These are phyloP conservation scores for Sebastes fasciatus DNA, from an alignment of 2,113 vertebrate species.

Conservation along the genomic window DNA sequence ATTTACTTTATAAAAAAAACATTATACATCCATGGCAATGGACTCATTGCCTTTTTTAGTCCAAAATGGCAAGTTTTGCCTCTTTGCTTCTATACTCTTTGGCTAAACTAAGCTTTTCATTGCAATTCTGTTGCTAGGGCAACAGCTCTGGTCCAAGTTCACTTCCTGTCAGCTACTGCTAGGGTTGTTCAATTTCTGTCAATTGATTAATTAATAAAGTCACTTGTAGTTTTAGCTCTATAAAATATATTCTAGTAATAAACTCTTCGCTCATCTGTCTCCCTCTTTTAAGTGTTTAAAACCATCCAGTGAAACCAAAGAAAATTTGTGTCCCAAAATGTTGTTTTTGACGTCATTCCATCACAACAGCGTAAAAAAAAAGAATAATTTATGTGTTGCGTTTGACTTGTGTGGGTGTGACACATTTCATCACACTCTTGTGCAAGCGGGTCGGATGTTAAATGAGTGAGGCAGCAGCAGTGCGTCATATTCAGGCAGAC, in stretches of 20 bases:
- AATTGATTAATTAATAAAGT: neutral
- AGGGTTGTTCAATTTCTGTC: neutral
- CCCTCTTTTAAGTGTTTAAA: conserved; percentile 1
- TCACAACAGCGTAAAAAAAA: neutral
- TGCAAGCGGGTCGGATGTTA: conserved; percentile 32
- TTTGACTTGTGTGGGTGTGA: conserved; percentile 39
- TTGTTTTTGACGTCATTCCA: neutral
- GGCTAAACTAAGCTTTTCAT: no score
- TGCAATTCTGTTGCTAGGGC: no score
- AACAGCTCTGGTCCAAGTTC: no score
- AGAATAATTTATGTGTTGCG: conserved; percentile 5
- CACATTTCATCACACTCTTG: conserved; percentile 53
- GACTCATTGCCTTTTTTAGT: no score
- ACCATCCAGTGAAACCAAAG: neutral
- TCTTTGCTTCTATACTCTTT: no score
- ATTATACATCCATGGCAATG: no score
- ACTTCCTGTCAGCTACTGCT: no score
- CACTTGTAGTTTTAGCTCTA: neutral
- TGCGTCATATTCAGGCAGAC: conserved; percentile 49
- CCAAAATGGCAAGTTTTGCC: no score
- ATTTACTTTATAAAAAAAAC: no score
- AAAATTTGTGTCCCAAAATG: neutral
- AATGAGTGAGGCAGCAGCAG: conserved; percentile 44
- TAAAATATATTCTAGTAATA: neutral
- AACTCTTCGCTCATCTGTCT: neutral